Percentiles rank a stretch among this genome's conserved stretches.
Evolutionary conservation across 1,140 invertebrate species (phyloP).

Genomic region (Ostrea denselamellosa): DNA sequence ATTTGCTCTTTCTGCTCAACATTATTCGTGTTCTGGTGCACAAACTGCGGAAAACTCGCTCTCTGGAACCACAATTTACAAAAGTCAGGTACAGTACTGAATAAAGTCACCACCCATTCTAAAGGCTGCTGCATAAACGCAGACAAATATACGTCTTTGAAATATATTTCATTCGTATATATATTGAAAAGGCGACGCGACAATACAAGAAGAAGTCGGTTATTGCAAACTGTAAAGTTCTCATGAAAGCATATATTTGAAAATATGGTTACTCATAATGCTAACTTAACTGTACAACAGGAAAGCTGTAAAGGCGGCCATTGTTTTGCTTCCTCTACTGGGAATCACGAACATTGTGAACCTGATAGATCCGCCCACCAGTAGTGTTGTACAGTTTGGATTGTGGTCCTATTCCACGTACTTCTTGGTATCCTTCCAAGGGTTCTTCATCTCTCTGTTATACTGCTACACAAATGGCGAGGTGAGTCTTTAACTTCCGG

Average conservation of each 20-base stretch:
- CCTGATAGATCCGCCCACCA: slow-evolving; percentile 71
- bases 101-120: too few species aligned
- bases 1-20: slow-evolving; percentile 74
- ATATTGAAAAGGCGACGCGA: too few species aligned
- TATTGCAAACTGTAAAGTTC: too few species aligned
- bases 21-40: slow-evolving; percentile 74
- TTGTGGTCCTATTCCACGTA: slow-evolving; percentile 90
- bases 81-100: too few species aligned
- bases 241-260: too few species aligned
- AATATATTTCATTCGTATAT: too few species aligned
- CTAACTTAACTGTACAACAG: slow-evolving; percentile 65
- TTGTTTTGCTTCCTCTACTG: slow-evolving; percentile 82
- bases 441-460: slow-evolving; percentile 89
- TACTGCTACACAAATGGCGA: slow-evolving; percentile 95
- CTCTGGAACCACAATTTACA: slow-evolving; percentile 73
- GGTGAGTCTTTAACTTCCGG: slow-evolving; percentile 80
- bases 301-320: slow-evolving; percentile 81
- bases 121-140: too few species aligned
- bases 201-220: too few species aligned
- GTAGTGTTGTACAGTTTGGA: slow-evolving; percentile 83
- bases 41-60: slow-evolving; percentile 73
- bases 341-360: slow-evolving; percentile 79
- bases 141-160: too few species aligned
- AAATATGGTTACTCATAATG: too few species aligned
- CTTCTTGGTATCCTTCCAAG: slow-evolving; percentile 91